Conservation (phyloP, 2,888 invertebrate species). For the Carcina quercana region DNA sequence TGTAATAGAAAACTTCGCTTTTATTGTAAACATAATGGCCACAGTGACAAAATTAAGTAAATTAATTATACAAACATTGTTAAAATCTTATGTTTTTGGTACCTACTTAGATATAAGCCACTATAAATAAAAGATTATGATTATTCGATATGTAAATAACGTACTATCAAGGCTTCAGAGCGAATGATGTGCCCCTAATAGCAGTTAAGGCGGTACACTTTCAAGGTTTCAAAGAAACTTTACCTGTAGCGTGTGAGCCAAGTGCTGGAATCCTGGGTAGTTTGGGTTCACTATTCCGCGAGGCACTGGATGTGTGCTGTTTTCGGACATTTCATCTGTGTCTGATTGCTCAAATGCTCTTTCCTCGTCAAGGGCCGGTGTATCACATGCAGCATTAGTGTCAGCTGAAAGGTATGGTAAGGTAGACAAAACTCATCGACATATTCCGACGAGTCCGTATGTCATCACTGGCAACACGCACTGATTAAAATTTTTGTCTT, state of each 20-base stretch:
- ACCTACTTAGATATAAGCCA: no score
- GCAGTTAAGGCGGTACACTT: conserved; percentile 30
- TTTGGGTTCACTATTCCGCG: conserved; percentile 88
- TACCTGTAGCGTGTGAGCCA: conserved; percentile 81
- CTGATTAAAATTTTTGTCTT: no score
- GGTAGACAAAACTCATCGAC: no score
- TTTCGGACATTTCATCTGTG: conserved; percentile 67
- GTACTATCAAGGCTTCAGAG: conserved; percentile 42
- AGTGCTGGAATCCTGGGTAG: conserved; percentile 88
- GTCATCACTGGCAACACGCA: no score
- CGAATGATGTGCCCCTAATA: conserved; percentile 19
- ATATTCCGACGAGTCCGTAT: no score
- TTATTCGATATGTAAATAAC: conserved; percentile 14
- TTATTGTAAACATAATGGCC: no score
- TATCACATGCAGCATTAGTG: conserved; percentile 40
- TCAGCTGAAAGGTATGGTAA: conserved; percentile 33
- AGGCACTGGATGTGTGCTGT: conserved; percentile 56
- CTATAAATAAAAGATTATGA: no score
- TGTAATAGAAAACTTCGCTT: no score
- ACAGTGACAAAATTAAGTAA: no score
- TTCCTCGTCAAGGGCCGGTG: conserved; percentile 68
- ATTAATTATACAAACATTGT: no score
- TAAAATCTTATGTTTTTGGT: no score
- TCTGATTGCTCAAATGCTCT: conserved; percentile 73
- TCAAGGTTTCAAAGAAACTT: conserved; percentile 29